Evolutionary conservation across 2,797 vertebrate species (phyloP), one percentile per base, ranked within the genome.

Genomic region (Siniperca obscura): DNA sequence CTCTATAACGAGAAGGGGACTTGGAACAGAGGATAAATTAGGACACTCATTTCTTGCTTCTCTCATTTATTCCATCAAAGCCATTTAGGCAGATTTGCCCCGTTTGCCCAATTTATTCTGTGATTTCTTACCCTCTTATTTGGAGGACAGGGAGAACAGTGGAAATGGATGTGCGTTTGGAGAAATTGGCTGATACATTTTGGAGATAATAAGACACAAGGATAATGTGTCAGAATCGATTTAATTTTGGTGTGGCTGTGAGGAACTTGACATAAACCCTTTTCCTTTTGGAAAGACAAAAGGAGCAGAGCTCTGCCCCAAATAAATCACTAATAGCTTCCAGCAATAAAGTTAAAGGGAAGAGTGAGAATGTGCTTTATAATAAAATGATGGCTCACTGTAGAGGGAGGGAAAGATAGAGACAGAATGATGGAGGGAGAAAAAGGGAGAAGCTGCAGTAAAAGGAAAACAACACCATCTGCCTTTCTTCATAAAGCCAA

Each of bases 51-150:
- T 90, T 88, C 66, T 88, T 77, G 55, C 82, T 72, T 74, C 73
- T 88, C 87, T 90, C 90, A 82, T 91, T 93, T 92, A 85, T 90
- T 84, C 78, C 87, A 90, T 90, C 89, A 90, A 86, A 91, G 85
- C 77, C 88, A 82, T 90, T 94, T 90, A 87, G 76, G 76, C 79
- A 87, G 81, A 91, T 92, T 84, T 87, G 73, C 73, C 69, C 85
- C 68, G 46, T 91, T 91, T 86, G 85, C 78, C 82, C 87, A 90
- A 89, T 94, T 91, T 90, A 81, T 86, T 80, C 71, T 82, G 64
- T 85, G 74, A 90, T 92, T 89, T 91, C 89, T 85, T 65, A 76
- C 78, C 66, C 76, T 82, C 67, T 84, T 75, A 61, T 82, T 79
- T 77, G 65, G 66, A 87, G 42, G 67, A 76, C 7, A 27, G 38